Percentiles rank a stretch among this genome's conserved stretches.
These are phyloP conservation scores for Lutraria rhynchaena DNA, from an alignment of 1,140 invertebrate genomes.

Conservation along the genomic window DNA sequence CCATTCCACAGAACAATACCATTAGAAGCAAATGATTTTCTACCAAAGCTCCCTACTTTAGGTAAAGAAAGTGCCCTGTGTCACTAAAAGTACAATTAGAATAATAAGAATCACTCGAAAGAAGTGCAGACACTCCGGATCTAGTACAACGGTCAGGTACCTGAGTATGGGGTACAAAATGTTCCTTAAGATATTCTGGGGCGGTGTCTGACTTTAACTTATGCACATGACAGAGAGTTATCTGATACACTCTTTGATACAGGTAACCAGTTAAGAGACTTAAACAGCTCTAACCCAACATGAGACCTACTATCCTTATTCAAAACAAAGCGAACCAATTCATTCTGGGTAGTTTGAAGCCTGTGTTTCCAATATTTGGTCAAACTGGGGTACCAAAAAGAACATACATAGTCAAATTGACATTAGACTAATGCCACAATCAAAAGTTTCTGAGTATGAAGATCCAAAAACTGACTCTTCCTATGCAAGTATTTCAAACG, in stretches of 20 bases:
- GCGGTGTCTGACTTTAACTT: slow-evolving; percentile 4
- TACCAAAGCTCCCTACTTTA: slow-evolving; percentile 7
- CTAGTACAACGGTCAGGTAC: slow-evolving; percentile 11
- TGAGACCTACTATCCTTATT: slow-evolving; percentile 13
- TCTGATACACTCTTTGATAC: slow-evolving; percentile 14
- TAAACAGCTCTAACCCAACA: slow-evolving; percentile 12
- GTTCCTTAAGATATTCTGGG: slow-evolving; percentile 16
- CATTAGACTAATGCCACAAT: slow-evolving; percentile 10
- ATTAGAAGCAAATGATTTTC: slow-evolving; percentile 11
- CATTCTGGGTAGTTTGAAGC: slow-evolving; percentile 25
- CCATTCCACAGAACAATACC: slow-evolving; percentile 28
- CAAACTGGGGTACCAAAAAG: slow-evolving; percentile 21
- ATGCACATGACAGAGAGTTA: slow-evolving; percentile 21
- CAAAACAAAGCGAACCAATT: slow-evolving; percentile 28
- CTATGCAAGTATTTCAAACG: slow-evolving; percentile 21
- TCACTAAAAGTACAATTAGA: no score
- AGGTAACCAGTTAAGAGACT: slow-evolving; percentile 18
- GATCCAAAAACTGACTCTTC: slow-evolving; percentile 9
- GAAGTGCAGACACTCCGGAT: no score
- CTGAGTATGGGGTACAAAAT: slow-evolving; percentile 1
- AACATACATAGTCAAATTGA: slow-evolving; percentile 28
- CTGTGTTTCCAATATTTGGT: slow-evolving; percentile 14
- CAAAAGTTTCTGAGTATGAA: slow-evolving; percentile 8
- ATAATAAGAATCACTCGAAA: no score
- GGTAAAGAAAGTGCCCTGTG: background rate